phyloP scores from a whole-genome alignment of 2,888 invertebrate genomes.

The Hirtodrosophila alboralis region DNA sequence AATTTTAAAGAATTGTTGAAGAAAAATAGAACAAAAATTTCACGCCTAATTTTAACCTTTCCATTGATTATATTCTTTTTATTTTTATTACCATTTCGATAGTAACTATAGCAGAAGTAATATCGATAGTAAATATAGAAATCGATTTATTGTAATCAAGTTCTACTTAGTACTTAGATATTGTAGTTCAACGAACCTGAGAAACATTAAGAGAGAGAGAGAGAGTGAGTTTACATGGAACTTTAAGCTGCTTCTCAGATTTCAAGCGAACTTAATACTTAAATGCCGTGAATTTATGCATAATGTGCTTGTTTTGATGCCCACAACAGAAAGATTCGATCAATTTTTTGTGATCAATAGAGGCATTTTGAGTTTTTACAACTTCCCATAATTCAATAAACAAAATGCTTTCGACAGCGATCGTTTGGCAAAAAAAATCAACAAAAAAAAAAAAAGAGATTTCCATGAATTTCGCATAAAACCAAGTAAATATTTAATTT shows the following conservation, averaged over 20 bases:
- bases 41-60: no score
- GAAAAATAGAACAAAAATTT: no score
- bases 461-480: slow-evolving; percentile 73
- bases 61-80: no score
- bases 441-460: no score
- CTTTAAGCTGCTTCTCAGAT: slow-evolving; percentile 17
- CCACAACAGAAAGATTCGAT: slow-evolving; percentile 63
- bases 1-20: no score
- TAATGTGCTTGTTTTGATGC: slow-evolving; percentile 49
- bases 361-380: slow-evolving; percentile 9
- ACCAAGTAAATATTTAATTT: slow-evolving; percentile 67
- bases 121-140: no score
- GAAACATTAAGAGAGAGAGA: not conserved
- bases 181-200: slow-evolving; percentile 33
- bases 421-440: no score
- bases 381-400: slow-evolving; percentile 54
- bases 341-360: slow-evolving; percentile 47
- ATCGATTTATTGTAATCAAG: no score
- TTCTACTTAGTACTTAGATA: slow-evolving; percentile 33
- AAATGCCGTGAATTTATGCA: slow-evolving; percentile 64
- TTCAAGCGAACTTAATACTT: slow-evolving; percentile 42
- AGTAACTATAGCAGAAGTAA: no score
- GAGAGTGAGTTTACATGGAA: not conserved
- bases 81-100: no score
- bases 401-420: slow-evolving; percentile 11